phyloP scores from a whole-genome alignment of 2,888 invertebrate genomes.

The Netelia inedita region DNA sequence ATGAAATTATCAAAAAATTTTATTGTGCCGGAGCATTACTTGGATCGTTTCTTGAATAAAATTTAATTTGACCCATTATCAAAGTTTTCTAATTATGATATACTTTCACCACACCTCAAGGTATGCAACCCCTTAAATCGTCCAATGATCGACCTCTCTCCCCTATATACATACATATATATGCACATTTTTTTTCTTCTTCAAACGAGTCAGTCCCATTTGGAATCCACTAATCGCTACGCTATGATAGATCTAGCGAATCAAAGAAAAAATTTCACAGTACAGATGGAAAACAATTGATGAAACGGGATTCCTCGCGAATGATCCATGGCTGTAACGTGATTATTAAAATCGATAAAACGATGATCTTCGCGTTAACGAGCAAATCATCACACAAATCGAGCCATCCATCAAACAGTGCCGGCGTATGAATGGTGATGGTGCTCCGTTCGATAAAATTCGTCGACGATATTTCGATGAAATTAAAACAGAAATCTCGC shows the following conservation, averaged over 20 bases:
- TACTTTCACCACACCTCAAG: too few species aligned
- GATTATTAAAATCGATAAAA: background rate
- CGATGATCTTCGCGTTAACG: background rate
- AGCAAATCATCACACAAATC: too few species aligned
- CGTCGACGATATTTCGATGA: background rate
- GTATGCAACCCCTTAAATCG: background rate
- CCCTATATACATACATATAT: too few species aligned
- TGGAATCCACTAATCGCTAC: constrained; percentile 4
- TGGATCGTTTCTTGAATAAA: too few species aligned
- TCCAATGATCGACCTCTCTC: background rate
- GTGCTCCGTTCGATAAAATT: background rate
- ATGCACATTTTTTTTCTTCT: constrained; percentile 3
- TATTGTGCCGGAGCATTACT: too few species aligned
- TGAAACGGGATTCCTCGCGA: constrained; percentile 27
- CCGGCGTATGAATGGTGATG: too few species aligned
- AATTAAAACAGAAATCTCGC: background rate
- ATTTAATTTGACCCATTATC: too few species aligned
- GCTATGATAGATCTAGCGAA: constrained; percentile 15
- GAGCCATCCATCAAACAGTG: too few species aligned
- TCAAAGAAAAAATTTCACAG: constrained; percentile 15
- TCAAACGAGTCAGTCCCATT: constrained; percentile 17
- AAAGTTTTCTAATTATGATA: too few species aligned
- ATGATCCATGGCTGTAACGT: constrained; percentile 36
- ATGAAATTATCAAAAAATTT: too few species aligned
- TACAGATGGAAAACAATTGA: constrained; percentile 24